Evolutionary conservation across 2,888 invertebrate genomes (phyloP), one percentile per base, ranked within the genome.

Genomic region (Acronicta aceris): DNA sequence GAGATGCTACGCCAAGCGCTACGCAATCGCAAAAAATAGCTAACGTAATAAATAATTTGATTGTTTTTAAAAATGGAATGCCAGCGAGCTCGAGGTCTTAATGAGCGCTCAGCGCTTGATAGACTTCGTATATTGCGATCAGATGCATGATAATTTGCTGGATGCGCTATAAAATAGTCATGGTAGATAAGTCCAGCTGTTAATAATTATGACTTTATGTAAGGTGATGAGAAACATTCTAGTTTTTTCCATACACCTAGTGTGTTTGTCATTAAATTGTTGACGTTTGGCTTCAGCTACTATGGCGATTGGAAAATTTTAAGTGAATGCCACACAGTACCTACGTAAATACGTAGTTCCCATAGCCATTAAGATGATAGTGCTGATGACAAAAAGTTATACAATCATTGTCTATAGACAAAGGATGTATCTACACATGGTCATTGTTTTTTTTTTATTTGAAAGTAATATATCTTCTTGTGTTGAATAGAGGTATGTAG

Each of bases 91-190:
- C 17, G 7, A 43, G 21, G 30, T 21, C 6, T 53, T 38, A 54
- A 16, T 27, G 3, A 27, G 38, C 45, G 4, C 48, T 63, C 27
- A 43, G 47, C 30, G 16, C 56, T 56, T 69, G 42, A 73, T 25
- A 61, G 36, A 61, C 60, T 74, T 74, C 70, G 58, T 57, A 63
- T 69, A 47, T 60, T 48, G 21, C 60, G 4, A 47, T 10, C 59
- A 57, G 45, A 42, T 58, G 40, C 33, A 68, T 56, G 56, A n/a
- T 65, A 64, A 74, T 71, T 73, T 55, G 33, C 48, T 60, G 10
- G 41, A n/a, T 17, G 36, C n/a, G 56, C 52, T 47, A 58, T 71
- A 42, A n/a, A 55, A 70, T 52, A 64, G 65, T 15, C 33, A 17
- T 36, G 47, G 16, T 57, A 52, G 47, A 15, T 57, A 52, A 41